phyloP scores from a whole-genome alignment of 1,140 invertebrate genomes.

The Pseudomyrmex gracilis region DNA sequence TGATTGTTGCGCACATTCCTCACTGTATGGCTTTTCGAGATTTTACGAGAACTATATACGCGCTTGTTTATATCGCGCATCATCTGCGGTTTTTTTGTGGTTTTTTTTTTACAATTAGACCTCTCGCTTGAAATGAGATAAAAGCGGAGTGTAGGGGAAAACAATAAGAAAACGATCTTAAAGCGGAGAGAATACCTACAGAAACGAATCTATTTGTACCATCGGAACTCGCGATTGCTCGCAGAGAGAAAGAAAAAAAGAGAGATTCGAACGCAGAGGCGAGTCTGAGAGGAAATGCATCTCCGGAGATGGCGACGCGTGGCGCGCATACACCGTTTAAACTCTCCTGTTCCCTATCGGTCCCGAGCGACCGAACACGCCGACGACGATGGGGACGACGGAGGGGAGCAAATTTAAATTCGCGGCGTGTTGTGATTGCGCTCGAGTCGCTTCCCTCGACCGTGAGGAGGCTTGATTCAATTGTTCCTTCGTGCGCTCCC shows the following conservation, averaged over 20 bases:
- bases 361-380: not conserved
- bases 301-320: slow-evolving; percentile 37
- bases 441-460: slow-evolving; percentile 47
- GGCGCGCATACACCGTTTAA: slow-evolving; percentile 22
- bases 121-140: too few species aligned
- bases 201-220: not conserved
- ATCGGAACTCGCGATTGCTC: too few species aligned
- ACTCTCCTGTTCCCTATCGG: not conserved
- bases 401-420: slow-evolving; percentile 72
- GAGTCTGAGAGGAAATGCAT: slow-evolving; percentile 18
- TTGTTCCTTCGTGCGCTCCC: slow-evolving; percentile 62
- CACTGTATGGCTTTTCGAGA: not conserved
- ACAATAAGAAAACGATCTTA: too few species aligned
- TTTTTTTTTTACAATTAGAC: too few species aligned
- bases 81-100: too few species aligned
- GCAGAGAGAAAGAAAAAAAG: too few species aligned
- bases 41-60: not conserved
- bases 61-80: too few species aligned
- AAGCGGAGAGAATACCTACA: too few species aligned
- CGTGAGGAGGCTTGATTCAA: slow-evolving; percentile 67
- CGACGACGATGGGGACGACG: slow-evolving; percentile 8
- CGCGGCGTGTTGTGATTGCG: slow-evolving; percentile 67
- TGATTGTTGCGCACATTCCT: not conserved
- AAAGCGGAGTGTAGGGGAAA: too few species aligned
- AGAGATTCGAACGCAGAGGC: too few species aligned